phyloP scores from a whole-genome alignment of 1,140 invertebrate genomes.

The Bemisia tabaci region DNA sequence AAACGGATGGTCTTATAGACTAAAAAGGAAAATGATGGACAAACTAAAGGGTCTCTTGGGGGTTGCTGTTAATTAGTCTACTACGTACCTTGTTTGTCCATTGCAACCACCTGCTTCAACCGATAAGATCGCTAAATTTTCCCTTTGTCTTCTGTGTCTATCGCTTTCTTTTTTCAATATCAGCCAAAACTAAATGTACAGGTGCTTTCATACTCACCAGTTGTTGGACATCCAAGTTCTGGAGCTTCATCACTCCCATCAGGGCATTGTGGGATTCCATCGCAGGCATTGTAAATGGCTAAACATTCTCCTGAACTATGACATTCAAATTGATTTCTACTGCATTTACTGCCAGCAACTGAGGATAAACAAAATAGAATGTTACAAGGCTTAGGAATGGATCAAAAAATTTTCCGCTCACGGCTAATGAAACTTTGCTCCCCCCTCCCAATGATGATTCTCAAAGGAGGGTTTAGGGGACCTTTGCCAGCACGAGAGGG shows the following conservation, averaged over 20 bases:
- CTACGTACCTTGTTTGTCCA: too few species aligned
- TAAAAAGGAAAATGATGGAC: too few species aligned
- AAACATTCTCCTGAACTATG: conserved; percentile 77
- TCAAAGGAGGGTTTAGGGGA: not conserved
- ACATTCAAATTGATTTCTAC: conserved; percentile 76
- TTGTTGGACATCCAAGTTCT: conserved; percentile 55
- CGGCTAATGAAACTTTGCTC: not conserved
- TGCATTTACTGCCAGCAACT: conserved; percentile 35
- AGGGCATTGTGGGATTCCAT: conserved; percentile 83
- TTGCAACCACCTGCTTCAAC: too few species aligned
- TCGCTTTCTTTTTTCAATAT: too few species aligned
- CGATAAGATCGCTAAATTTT: too few species aligned
- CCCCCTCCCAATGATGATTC: not conserved
- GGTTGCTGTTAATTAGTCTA: too few species aligned
- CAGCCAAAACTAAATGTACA: too few species aligned
- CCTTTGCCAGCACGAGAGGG: not conserved
- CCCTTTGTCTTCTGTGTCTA: too few species aligned
- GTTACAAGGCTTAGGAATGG: not conserved
- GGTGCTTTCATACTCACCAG: too few species aligned
- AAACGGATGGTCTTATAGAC: too few species aligned
- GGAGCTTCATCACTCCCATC: conserved; percentile 81
- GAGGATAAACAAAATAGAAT: not conserved
- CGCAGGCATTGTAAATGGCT: conserved; percentile 88
- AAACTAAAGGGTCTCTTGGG: too few species aligned
- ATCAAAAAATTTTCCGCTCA: not conserved